Evolutionary conservation across 2,113 vertebrate genomes (phyloP), one percentile per base, ranked within the genome.

Genomic region (Crotalus horridus): DNA sequence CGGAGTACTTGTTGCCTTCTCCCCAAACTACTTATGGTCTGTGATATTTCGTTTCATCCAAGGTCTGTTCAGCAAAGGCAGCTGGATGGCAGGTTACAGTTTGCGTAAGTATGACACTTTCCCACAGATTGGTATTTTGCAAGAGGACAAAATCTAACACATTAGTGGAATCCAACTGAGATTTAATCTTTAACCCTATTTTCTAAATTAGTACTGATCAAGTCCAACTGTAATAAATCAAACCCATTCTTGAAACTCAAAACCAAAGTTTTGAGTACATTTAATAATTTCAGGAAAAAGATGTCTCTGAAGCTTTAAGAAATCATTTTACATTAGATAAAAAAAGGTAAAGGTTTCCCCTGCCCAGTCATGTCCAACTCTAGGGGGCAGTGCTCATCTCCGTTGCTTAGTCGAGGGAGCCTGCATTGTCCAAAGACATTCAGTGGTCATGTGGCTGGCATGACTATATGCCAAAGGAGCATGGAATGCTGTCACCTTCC

Each of bases 21-120:
- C 98, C 54, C 98, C 98, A 33, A 96, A 54, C 93, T 98, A 98
- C 58, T 46, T 97, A 0, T 98, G 97, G 97, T 94, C 97, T 88
- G 61, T 98, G 64, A 95, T 97, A 59, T 96, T 98, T 74, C 97
- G 98, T 2, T 95, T 98, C 58, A 89, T 98, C 92, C 98, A 98
- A 91, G 98, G 98, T 3, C 95, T 98, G 94, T 97, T 98, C 96
- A 97, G 98, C 96, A 98, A 98, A 94, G 97, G 97, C 2, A 95
- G 96, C 95, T 98, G 98, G 98, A 43, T 96, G 0, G 97, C 97
- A 4, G 96, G 96, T 95, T 98, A 98, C 91, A 97, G 97, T 95
- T 94, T 98, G 91, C 97, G 98, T 98, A 97, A 98, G 98, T 95
- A 54, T 51, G 33, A 87, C 61, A 29, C 86, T 93, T 59, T 91